phyloP scores from a whole-genome alignment of 2,113 vertebrate genomes.

The Chelonoidis abingdonii region DNA sequence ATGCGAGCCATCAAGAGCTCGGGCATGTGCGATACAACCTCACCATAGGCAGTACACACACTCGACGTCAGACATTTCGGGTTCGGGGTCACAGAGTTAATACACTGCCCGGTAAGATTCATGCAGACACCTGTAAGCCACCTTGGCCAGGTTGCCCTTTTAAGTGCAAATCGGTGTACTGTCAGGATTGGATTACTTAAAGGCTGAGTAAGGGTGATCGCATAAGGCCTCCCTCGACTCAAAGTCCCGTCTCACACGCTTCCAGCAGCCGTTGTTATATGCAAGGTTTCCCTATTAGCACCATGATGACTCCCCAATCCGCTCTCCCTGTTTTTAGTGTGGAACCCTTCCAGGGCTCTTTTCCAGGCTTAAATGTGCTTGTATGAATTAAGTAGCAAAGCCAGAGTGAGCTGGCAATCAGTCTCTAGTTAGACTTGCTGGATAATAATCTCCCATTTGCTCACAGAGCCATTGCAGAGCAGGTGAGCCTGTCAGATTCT shows the following conservation, averaged over 20 bases:
- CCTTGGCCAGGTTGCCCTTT: too few relatives aligned
- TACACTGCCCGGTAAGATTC: too few relatives aligned
- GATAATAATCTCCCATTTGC: neutral
- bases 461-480: neutral
- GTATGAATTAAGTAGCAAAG: conserved; percentile 8
- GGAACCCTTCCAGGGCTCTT: conserved; percentile 17
- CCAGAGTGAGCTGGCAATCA: conserved; percentile 1
- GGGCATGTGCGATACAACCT: too few relatives aligned
- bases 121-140: too few relatives aligned
- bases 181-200: too few relatives aligned
- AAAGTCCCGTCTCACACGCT: neutral
- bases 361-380: neutral
- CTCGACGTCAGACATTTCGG: too few relatives aligned
- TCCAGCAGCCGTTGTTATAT: neutral
- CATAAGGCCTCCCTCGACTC: neutral
- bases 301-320: neutral
- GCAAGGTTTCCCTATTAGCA: neutral
- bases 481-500: neutral
- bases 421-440: neutral
- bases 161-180: too few relatives aligned
- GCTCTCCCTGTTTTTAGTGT: neutral
- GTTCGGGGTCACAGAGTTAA: too few relatives aligned
- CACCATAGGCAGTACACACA: too few relatives aligned
- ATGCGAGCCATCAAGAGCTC: too few relatives aligned
- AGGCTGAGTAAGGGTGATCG: neutral